These are phyloP conservation scores for Platypus cylindrus DNA, from an alignment of 2,888 invertebrate genomes.

Conservation along the genomic window DNA sequence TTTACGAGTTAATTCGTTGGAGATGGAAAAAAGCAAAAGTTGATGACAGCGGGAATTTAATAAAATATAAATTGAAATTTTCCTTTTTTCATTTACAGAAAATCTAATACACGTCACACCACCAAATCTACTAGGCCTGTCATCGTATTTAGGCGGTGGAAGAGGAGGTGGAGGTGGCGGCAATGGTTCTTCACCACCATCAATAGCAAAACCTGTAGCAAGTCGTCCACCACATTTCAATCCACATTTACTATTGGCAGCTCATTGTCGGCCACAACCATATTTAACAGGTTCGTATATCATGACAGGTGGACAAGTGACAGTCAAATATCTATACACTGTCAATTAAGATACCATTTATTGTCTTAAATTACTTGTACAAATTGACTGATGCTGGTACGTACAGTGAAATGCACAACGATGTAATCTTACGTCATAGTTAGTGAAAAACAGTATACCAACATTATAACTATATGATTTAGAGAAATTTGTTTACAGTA, in stretches of 20 bases:
- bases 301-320: too few relatives aligned
- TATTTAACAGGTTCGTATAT: conserved; percentile 62
- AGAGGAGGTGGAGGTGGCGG: conserved; percentile 6
- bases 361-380: too few relatives aligned
- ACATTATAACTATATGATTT: too few relatives aligned
- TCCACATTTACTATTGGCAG: conserved; percentile 69
- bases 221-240: conserved; percentile 55
- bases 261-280: conserved; percentile 69
- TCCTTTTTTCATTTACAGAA: conserved; percentile 27
- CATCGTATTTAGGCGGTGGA: conserved; percentile 34
- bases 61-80: neutral
- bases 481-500: too few relatives aligned
- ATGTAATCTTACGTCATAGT: too few relatives aligned
- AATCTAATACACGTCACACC: conserved; percentile 34
- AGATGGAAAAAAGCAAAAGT: too few relatives aligned
- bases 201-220: conserved; percentile 75
- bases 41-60: too few relatives aligned
- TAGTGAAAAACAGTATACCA: too few relatives aligned
- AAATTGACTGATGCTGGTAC: too few relatives aligned
- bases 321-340: too few relatives aligned
- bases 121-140: conserved; percentile 31
- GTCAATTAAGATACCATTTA: too few relatives aligned
- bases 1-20: too few relatives aligned
- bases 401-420: neutral
- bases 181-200: conserved; percentile 35